A percentile compares a stretch with the other conserved stretches of the same genome.
These are phyloP conservation scores for Poeciliopsis presidionis DNA, from an alignment of 2,797 vertebrate species.

Conservation along the genomic window DNA sequence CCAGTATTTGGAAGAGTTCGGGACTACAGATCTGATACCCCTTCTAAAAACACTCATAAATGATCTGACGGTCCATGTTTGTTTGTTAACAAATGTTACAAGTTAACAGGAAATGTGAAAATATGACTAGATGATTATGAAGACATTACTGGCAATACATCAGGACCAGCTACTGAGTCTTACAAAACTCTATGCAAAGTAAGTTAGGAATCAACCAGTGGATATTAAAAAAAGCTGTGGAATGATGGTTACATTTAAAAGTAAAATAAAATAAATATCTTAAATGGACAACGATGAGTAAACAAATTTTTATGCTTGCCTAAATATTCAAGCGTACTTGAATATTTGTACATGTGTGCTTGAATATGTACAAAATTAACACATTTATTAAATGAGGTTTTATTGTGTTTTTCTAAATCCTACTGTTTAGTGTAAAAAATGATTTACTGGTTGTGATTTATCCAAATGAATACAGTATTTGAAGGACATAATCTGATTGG, in stretches of 20 bases:
- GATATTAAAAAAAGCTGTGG: too few relatives aligned
- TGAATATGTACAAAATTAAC: too few relatives aligned
- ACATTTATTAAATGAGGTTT: neutral
- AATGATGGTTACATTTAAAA: too few relatives aligned
- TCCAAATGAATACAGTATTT: neutral
- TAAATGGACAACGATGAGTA: too few relatives aligned
- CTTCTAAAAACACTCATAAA: neutral
- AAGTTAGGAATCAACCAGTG: neutral
- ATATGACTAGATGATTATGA: neutral
- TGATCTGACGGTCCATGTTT: too few relatives aligned
- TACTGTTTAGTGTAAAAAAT: neutral
- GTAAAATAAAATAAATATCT: too few relatives aligned
- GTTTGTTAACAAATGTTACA: too few relatives aligned
- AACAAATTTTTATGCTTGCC: too few relatives aligned
- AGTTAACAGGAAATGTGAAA: neutral
- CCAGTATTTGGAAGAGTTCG: neutral
- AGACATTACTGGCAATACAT: too few relatives aligned
- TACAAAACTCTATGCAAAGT: neutral
- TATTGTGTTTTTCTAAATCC: neutral
- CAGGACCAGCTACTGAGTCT: too few relatives aligned
- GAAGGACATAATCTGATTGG: neutral
- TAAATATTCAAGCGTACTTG: too few relatives aligned
- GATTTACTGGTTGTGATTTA: neutral
- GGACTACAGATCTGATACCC: neutral
- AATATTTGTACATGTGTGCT: too few relatives aligned